Evolutionary conservation across 2,888 invertebrate species (phyloP).

Genomic region (Protonemura montana): DNA sequence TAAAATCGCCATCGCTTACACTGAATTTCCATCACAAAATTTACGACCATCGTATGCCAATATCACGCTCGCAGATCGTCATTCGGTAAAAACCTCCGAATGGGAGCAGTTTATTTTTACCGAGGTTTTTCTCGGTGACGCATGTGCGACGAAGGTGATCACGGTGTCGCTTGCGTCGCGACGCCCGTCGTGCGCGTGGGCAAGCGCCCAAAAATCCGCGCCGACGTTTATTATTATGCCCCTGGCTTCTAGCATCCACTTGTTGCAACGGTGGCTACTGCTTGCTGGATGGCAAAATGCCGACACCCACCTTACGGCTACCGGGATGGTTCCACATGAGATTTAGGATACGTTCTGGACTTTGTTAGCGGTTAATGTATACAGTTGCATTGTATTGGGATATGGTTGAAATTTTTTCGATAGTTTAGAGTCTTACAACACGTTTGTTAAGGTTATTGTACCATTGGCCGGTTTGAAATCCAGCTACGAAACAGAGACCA

Average conservation of each 20-base stretch:
- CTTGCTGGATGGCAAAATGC: conserved; percentile 40
- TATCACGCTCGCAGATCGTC: background rate
- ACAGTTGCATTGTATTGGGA: background rate
- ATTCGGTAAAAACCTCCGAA: background rate
- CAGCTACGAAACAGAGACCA: no score
- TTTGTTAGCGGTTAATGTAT: conserved; percentile 7
- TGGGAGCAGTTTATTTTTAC: conserved; percentile 38
- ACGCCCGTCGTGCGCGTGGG: conserved; percentile 39
- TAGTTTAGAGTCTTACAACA: no score
- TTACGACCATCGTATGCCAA: background rate
- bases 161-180: conserved; percentile 20
- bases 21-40: background rate
- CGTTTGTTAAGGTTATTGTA: no score
- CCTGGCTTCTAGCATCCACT: conserved; percentile 41
- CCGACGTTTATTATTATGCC: conserved; percentile 14
- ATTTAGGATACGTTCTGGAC: background rate
- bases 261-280: conserved; percentile 43
- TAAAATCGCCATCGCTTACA: background rate
- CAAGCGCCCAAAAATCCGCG: conserved; percentile 45
- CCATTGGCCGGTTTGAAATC: no score
- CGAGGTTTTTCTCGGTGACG: conserved; percentile 37
- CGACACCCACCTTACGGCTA: conserved; percentile 44
- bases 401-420: no score
- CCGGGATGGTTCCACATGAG: background rate
- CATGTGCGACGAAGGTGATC: conserved; percentile 28